phyloP scores from a whole-genome alignment of 2,113 vertebrate genomes.

The Phyllostomus hastatus region DNA sequence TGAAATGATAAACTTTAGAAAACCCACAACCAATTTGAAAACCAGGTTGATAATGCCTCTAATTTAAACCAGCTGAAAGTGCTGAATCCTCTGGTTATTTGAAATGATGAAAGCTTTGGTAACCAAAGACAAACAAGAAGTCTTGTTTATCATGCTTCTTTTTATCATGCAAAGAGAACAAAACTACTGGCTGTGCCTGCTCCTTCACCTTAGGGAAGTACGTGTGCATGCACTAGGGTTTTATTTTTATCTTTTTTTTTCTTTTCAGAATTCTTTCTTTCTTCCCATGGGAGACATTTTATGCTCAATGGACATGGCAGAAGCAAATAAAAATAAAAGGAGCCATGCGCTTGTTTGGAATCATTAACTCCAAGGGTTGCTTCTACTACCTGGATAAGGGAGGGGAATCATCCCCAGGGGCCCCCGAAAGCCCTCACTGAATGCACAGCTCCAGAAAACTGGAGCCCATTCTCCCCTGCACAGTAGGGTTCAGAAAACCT shows the following conservation, averaged over 20 bases:
- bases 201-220: not conserved
- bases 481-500: not conserved
- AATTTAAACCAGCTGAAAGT: not conserved
- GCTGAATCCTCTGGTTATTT: not conserved
- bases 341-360: not conserved
- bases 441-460: not conserved
- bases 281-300: conserved; percentile 29
- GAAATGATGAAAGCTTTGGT: not conserved
- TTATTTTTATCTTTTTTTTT: not conserved
- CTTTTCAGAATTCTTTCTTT: conserved; percentile 35
- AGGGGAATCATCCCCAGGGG: not conserved
- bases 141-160: not conserved
- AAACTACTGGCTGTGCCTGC: not conserved
- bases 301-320: not conserved
- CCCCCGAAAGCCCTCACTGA: not conserved
- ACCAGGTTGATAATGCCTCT: not conserved
- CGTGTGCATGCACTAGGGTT: not conserved
- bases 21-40: not conserved
- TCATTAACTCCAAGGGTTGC: not conserved
- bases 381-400: not conserved
- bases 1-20: not conserved
- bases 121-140: conserved; percentile 25
- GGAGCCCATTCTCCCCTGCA: not conserved
- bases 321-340: not conserved
- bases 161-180: not conserved